A percentile compares a stretch with the other conserved stretches of the same genome.
Evolutionary conservation across 2,113 vertebrate species (phyloP).

Genomic region (Engraulis encrasicolus): DNA sequence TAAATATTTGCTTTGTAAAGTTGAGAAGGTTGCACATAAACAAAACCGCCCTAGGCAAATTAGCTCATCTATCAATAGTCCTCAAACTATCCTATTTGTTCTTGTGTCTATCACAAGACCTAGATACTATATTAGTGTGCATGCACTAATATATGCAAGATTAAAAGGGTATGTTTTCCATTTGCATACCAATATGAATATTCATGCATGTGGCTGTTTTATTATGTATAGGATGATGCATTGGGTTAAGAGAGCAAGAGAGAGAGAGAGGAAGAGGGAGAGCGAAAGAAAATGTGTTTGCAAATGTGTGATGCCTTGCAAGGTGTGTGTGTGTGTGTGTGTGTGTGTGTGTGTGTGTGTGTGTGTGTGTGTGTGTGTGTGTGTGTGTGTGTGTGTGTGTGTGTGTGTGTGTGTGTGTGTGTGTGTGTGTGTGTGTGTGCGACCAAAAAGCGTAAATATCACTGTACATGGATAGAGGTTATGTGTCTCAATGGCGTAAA

Average conservation of each 20-base stretch:
- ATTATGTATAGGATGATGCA: neutral
- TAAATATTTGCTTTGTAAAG: neutral
- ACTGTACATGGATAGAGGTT: no score
- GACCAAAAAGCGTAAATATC: no score
- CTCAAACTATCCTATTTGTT: neutral
- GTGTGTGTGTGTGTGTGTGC: neutral
- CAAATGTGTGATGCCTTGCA: neutral
- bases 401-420: neutral
- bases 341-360: slow-evolving; percentile 30
- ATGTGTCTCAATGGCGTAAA: no score
- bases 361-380: slow-evolving; percentile 16
- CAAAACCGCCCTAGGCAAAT: neutral
- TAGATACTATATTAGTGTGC: neutral
- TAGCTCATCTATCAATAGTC: neutral
- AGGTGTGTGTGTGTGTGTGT: slow-evolving; percentile 4
- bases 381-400: neutral
- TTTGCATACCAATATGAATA: slow-evolving; percentile 4
- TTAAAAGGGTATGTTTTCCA: neutral
- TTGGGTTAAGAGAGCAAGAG: neutral
- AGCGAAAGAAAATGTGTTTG: neutral
- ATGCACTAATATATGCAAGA: neutral
- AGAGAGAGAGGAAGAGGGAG: neutral
- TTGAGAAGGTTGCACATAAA: neutral
- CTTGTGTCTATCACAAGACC: no score
- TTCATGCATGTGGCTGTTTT: neutral